Percentiles rank a stretch among this genome's conserved stretches.
Evolutionary conservation across 2,113 vertebrate species (phyloP).

Genomic region (Larimichthys crocea): DNA sequence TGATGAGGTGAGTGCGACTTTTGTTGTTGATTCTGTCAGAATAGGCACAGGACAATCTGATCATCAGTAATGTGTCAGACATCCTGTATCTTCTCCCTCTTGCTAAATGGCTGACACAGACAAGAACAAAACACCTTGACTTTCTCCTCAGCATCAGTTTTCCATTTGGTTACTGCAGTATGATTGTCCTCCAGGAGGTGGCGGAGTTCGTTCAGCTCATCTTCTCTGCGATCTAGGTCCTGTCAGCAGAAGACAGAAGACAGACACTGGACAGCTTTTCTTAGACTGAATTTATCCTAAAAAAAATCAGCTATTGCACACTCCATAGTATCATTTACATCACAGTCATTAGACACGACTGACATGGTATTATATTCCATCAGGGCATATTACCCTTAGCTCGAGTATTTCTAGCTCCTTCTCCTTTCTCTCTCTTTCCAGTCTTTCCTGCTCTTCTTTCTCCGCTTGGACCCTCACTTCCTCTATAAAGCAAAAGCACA

Average conservation of each 20-base stretch:
- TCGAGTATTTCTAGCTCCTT: constrained; percentile 83
- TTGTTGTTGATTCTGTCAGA: background rate
- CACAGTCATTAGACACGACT: background rate
- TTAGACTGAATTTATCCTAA: background rate
- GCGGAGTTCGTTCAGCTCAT: constrained; percentile 87
- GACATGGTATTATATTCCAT: background rate
- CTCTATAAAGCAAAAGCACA: constrained; percentile 74
- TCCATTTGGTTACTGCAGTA: constrained; percentile 79
- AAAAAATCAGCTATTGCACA: background rate
- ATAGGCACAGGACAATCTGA: background rate
- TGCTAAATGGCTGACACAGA: background rate
- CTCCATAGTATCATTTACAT: background rate
- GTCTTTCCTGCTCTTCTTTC: constrained; percentile 83
- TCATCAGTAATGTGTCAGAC: background rate
- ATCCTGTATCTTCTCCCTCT: background rate
- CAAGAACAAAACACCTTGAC: constrained; percentile 79
- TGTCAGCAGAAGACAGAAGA: constrained; percentile 58
- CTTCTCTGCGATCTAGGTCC: constrained; percentile 83
- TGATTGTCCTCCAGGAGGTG: constrained; percentile 85
- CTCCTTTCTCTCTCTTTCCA: constrained; percentile 82
- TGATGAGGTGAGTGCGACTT: background rate
- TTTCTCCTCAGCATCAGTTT: constrained; percentile 70
- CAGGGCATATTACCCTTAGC: constrained; percentile 82
- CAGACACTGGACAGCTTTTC: background rate
- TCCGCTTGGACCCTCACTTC: constrained; percentile 83